Base-by-base conservation (phyloP, 2,113 vertebrate genomes). In the Globicephala melas region DNA sequence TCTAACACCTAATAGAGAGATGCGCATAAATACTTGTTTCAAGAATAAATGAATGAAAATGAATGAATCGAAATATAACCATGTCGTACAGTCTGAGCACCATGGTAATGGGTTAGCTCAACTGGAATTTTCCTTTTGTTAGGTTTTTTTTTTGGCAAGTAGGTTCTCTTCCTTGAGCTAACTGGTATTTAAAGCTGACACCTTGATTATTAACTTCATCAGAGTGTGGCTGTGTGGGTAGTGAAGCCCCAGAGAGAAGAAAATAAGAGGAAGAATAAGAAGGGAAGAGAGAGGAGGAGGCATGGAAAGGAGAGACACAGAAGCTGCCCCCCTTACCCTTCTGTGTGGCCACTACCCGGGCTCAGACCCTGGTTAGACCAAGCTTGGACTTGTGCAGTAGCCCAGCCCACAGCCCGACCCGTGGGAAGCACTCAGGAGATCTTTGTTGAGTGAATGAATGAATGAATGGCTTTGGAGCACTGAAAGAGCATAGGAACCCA, bases 121-220 rank as follows among this genome's bases (percentile, higher is more conserved):
- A 2, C 1, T 62, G 85, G 47, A 26, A 87, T 93, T 31, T 91
- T 97, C 76, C 94, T 98, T 70, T 71, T 77, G 15, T 73, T 94
- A 47, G 73, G 12, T 68, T 26, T 94, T 76, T 33, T 94, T 80
- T 83, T 50, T 88, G 65, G 70, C 73, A 91, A 96, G 97, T 88
- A 97, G 90, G 86, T 79, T 90, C 55, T 93, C n/a, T 83, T 82
- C 83, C 70, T 87, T 93, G 81, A 97, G 96, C 92, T 97, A 93
- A 91, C 93, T 94, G 89, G 50, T 96, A 80, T 97, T 98, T 98
- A 98, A 65, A 26, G 5, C 91, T 79, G 97, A n/a, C 68, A 4
- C 77, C 60, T 95, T 91, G 20, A 94, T 97, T 94, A 97, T 97
- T 97, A 97, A 97, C 95, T 94, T 96, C 87, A 96, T 94, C 87